These are phyloP conservation scores for Amblyjoppa fuscipennis DNA, from an alignment of 2,888 invertebrate species.

Conservation along the genomic window DNA sequence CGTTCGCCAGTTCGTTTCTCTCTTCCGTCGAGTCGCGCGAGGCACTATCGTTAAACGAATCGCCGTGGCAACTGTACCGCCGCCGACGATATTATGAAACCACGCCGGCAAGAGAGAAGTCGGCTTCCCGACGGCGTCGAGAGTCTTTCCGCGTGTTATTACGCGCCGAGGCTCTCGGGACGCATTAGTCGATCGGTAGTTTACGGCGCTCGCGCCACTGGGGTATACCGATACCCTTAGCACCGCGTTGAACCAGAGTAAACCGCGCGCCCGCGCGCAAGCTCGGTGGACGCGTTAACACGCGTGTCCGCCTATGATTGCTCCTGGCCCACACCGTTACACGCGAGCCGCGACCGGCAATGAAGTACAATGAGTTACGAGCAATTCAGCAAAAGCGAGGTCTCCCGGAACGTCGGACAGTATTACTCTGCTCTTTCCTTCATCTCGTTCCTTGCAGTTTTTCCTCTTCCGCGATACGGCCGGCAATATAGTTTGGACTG, in stretches of 20 bases:
- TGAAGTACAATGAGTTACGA: conserved; percentile 81
- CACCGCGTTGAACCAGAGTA: conserved; percentile 52
- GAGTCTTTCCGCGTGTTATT: conserved; percentile 61
- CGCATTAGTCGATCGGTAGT: conserved; percentile 67
- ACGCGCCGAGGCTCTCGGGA: conserved; percentile 57
- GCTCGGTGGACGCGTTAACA: conserved; percentile 34
- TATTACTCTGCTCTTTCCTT: conserved; percentile 38
- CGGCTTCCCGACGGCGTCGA: conserved; percentile 30
- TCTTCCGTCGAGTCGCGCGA: conserved; percentile 31
- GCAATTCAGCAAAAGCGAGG: conserved; percentile 74
- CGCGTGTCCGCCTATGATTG: conserved; percentile 54
- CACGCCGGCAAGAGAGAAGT: conserved; percentile 36
- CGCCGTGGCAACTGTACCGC: conserved; percentile 50
- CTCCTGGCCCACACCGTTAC: conserved; percentile 79
- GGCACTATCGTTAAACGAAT: conserved; percentile 66
- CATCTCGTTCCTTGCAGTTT: conserved; percentile 2
- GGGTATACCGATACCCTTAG: conserved; percentile 39
- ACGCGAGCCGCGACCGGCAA: conserved; percentile 64
- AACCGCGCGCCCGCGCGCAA: conserved; percentile 17
- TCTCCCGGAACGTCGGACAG: conserved; percentile 37
- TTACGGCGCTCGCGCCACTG: conserved; percentile 51
- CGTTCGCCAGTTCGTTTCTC: conserved; percentile 32
- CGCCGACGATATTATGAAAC: conserved; percentile 64
- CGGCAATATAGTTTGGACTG: conserved; percentile 14
- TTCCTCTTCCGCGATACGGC: conserved; percentile 17